Percentiles rank a stretch among this genome's conserved stretches.
These are phyloP conservation scores for Ochropacha duplaris DNA, from an alignment of 2,888 invertebrate species.

Conservation along the genomic window DNA sequence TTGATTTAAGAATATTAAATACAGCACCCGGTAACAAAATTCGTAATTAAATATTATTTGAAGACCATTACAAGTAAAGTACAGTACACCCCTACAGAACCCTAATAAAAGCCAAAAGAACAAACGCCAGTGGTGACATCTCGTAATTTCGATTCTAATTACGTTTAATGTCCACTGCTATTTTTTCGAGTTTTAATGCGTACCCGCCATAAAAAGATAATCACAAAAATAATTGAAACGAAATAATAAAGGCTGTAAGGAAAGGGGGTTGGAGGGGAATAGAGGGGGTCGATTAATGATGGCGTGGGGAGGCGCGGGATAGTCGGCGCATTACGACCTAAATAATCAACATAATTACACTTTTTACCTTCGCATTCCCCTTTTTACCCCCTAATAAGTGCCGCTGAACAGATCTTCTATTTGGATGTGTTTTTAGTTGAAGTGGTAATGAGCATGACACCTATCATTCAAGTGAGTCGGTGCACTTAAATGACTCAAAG, in stretches of 20 bases:
- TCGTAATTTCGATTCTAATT: slow-evolving; percentile 79
- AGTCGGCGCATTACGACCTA: slow-evolving; percentile 80
- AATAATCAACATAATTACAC: slow-evolving; percentile 83
- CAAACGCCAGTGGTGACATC: slow-evolving; percentile 68
- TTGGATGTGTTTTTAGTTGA: slow-evolving; percentile 41
- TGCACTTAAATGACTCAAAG: not conserved
- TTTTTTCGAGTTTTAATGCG: slow-evolving; percentile 81
- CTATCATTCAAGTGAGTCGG: not conserved
- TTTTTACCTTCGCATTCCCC: slow-evolving; percentile 75
- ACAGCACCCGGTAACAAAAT: not conserved
- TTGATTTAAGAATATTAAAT: no score
- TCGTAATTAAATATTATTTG: not conserved
- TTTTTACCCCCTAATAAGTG: slow-evolving; percentile 68
- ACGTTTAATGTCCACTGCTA: slow-evolving; percentile 78
- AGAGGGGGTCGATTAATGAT: slow-evolving; percentile 70
- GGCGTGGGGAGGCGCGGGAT: slow-evolving; percentile 63
- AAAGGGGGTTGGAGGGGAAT: slow-evolving; percentile 38
- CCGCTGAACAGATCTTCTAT: slow-evolving; percentile 67
- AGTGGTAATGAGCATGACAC: not conserved
- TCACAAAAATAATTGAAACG: slow-evolving; percentile 83
- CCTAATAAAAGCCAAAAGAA: slow-evolving; percentile 37
- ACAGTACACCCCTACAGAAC: no score
- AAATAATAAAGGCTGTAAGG: slow-evolving; percentile 76
- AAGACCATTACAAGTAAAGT: not conserved
- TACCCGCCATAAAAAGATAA: slow-evolving; percentile 81